Conservation (phyloP, 2,797 vertebrate species). For the Sebastes trivittatus region DNA sequence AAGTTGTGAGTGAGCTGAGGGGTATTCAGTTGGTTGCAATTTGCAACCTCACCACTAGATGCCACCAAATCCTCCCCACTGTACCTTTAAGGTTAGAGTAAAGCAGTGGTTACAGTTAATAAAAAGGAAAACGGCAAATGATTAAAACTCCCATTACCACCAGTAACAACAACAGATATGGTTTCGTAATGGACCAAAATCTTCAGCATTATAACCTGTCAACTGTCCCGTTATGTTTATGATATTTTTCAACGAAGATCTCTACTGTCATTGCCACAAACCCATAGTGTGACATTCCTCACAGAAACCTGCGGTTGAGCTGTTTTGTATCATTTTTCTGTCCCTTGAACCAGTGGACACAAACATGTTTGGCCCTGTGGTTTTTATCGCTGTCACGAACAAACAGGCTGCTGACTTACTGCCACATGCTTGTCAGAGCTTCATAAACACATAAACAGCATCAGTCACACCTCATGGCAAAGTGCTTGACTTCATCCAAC, state of each 20-base stretch:
- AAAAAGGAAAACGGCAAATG: background rate
- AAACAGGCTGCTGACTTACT: conserved; percentile 42
- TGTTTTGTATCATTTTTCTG: conserved; percentile 1
- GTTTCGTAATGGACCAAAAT: background rate
- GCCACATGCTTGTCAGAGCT: conserved; percentile 38
- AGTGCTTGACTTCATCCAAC: conserved; percentile 42
- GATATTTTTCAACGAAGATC: background rate
- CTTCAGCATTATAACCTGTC: background rate
- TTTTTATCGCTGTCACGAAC: conserved; percentile 39
- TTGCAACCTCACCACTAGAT: no score
- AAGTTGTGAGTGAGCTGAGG: no score
- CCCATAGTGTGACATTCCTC: background rate
- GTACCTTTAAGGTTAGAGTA: no score
- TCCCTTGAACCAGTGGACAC: conserved; percentile 11
- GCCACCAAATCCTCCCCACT: no score
- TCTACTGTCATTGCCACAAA: background rate
- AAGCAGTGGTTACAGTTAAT: background rate
- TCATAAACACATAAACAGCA: conserved; percentile 34
- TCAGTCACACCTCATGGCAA: conserved; percentile 41
- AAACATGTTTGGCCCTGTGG: conserved; percentile 38
- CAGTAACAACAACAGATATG: background rate
- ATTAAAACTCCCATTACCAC: background rate
- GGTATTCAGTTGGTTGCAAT: no score
- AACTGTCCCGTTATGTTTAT: background rate
- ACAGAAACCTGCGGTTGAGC: background rate